A percentile compares a stretch with the other conserved stretches of the same genome.
These are phyloP conservation scores for Ictidomys tridecemlineatus DNA, from an alignment of 2,113 vertebrate species.

Conservation along the genomic window DNA sequence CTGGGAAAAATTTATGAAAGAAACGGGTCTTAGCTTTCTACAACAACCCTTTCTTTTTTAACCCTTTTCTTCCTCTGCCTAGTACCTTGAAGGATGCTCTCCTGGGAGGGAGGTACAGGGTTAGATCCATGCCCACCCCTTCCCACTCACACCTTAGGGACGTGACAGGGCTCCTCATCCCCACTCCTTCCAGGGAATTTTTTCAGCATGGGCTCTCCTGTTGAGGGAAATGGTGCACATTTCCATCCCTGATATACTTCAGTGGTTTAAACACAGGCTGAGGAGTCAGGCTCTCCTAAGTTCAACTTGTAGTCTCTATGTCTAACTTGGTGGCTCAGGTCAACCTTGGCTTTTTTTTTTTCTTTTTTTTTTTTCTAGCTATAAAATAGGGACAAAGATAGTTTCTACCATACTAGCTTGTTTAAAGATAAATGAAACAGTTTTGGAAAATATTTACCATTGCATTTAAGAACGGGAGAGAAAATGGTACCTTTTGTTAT, in stretches of 20 bases:
- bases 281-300: neutral
- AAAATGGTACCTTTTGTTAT: neutral
- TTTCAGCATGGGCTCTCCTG: neutral
- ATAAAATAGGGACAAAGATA: neutral
- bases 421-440: constrained; percentile 23
- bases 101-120: neutral
- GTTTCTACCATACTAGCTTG: neutral
- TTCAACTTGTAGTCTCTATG: neutral
- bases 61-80: neutral
- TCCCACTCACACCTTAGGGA: neutral
- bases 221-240: neutral
- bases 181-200: neutral
- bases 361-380: neutral
- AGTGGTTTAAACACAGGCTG: neutral
- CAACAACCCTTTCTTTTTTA: neutral
- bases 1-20: neutral
- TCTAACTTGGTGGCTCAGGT: neutral
- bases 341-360: neutral
- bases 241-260: neutral
- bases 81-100: neutral
- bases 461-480: neutral
- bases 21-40: neutral
- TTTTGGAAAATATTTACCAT: neutral
- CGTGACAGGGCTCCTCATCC: neutral
- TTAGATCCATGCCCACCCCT: neutral